phyloP scores from a whole-genome alignment of 1,140 invertebrate species.

The Nasonia giraulti region DNA sequence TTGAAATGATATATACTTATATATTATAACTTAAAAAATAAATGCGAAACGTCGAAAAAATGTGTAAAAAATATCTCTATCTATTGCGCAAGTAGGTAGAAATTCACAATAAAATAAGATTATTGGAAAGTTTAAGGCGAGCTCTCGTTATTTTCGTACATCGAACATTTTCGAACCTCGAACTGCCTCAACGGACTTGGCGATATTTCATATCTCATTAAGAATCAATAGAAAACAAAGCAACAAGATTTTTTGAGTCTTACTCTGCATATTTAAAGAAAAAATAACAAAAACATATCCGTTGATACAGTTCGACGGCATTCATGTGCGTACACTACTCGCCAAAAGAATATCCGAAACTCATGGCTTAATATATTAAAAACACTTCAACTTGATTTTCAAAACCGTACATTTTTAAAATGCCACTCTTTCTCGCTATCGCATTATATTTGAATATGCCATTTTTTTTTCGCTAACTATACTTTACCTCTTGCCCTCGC shows the following conservation, averaged over 20 bases:
- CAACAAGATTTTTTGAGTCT: constrained; percentile 4
- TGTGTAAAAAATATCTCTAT: constrained; percentile 12
- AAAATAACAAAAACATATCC: background rate
- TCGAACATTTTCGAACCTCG: background rate
- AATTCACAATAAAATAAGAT: constrained; percentile 18
- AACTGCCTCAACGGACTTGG: constrained; percentile 22
- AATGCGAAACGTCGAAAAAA: background rate
- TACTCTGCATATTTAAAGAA: background rate
- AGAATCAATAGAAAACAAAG: background rate
- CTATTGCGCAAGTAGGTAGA: background rate
- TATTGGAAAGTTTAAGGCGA: constrained; percentile 6
- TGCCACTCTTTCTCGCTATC: constrained; percentile 6
- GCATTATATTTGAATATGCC: background rate
- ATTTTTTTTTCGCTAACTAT: no score
- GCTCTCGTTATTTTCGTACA: background rate
- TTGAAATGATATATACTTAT: background rate
- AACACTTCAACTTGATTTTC: background rate
- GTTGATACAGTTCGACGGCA: constrained; percentile 6
- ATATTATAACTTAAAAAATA: constrained; percentile 14
- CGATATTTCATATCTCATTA: constrained; percentile 37
- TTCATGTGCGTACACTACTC: background rate
- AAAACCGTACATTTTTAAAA: constrained; percentile 37
- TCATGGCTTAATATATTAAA: constrained; percentile 30
- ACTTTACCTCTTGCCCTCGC: background rate
- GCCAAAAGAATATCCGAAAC: background rate